Percentiles rank a stretch among this genome's conserved stretches.
These are phyloP conservation scores for Lasioglossum oenotherae DNA, from an alignment of 2,888 invertebrate species.

Conservation along the genomic window DNA sequence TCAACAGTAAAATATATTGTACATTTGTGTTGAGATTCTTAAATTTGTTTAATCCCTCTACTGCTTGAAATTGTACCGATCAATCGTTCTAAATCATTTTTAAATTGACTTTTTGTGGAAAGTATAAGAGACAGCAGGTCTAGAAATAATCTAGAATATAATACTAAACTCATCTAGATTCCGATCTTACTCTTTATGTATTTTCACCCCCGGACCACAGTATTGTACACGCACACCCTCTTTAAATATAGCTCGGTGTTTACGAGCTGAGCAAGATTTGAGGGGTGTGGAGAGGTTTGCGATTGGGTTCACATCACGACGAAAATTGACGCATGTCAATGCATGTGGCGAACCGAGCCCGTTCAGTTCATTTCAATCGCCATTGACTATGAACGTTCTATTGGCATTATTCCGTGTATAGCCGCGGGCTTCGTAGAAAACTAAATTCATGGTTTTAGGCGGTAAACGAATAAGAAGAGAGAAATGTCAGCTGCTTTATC, in stretches of 20 bases:
- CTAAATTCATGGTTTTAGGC: conserved; percentile 53
- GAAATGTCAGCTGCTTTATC: conserved; percentile 7
- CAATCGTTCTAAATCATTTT: too few relatives aligned
- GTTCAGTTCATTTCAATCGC: conserved; percentile 81
- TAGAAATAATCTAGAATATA: too few relatives aligned
- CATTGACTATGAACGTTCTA: conserved; percentile 75
- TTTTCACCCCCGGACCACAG: background rate
- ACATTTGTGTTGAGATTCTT: too few relatives aligned
- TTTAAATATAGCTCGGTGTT: background rate
- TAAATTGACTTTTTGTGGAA: too few relatives aligned
- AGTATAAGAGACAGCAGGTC: too few relatives aligned
- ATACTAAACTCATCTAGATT: too few relatives aligned
- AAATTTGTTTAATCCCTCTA: too few relatives aligned
- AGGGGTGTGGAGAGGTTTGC: conserved; percentile 16
- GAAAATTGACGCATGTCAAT: conserved; percentile 72
- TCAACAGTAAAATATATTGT: too few relatives aligned
- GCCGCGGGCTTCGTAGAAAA: conserved; percentile 71
- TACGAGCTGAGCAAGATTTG: conserved; percentile 8
- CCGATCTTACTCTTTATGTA: background rate
- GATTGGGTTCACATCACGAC: conserved; percentile 57
- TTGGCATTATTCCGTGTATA: conserved; percentile 73
- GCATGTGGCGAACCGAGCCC: conserved; percentile 79
- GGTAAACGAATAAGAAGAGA: conserved; percentile 48
- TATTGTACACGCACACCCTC: background rate
- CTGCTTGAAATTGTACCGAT: too few relatives aligned